Conservation (phyloP, 2,888 invertebrate genomes). For the Drosophila pseudotakahashii region DNA sequence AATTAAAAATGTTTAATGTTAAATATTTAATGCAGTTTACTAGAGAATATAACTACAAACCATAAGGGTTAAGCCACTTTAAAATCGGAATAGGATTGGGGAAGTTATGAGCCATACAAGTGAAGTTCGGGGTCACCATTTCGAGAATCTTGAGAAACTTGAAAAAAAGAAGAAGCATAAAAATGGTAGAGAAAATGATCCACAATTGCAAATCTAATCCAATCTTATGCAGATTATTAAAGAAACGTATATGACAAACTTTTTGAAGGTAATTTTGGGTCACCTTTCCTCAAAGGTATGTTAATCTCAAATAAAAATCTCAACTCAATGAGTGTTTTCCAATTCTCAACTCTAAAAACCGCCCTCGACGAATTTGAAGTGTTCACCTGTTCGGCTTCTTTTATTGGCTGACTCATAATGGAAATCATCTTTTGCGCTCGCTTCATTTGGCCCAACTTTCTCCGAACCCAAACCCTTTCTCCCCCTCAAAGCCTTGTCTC, state of each 20-base stretch:
- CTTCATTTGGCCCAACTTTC: conserved; percentile 50
- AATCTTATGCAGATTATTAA: too few relatives aligned
- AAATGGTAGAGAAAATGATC: too few relatives aligned
- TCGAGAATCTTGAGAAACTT: too few relatives aligned
- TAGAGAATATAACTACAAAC: too few relatives aligned
- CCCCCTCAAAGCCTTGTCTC: conserved; percentile 43
- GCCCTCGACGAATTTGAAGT: conserved; percentile 37
- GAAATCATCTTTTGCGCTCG: conserved; percentile 60
- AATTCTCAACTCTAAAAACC: not conserved
- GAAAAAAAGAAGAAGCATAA: too few relatives aligned
- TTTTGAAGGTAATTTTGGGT: not conserved
- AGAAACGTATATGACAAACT: too few relatives aligned
- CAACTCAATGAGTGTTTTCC: too few relatives aligned
- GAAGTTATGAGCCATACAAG: not conserved
- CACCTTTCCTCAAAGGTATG: not conserved
- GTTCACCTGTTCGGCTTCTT: conserved; percentile 2
- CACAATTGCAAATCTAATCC: too few relatives aligned
- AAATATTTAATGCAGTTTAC: too few relatives aligned
- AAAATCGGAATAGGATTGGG: not conserved
- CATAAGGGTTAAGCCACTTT: not conserved
- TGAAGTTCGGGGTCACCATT: not conserved
- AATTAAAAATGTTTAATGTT: too few relatives aligned
- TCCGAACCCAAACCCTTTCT: conserved; percentile 38
- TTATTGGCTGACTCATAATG: conserved; percentile 48
- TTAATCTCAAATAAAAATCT: too few relatives aligned